A percentile compares a stretch with the other conserved stretches of the same genome.
Evolutionary conservation across 1,140 invertebrate genomes (phyloP).

Genomic region (Druon quercuslanigerum): DNA sequence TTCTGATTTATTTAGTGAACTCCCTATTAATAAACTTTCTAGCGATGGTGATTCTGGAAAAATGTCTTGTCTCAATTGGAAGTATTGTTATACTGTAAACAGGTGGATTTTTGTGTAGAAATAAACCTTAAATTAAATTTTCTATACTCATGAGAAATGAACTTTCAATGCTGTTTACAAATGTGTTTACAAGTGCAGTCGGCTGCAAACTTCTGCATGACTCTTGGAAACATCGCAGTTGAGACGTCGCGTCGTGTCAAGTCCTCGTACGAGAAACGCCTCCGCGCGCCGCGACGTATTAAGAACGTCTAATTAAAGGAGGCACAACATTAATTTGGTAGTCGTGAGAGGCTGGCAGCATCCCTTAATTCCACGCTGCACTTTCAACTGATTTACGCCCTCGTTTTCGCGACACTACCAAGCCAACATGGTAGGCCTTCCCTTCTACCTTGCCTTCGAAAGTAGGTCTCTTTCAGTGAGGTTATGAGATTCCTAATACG

Average conservation of each 20-base stretch:
- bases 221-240: constrained; percentile 48
- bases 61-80: no score
- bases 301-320: constrained; percentile 56
- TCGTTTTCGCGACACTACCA: constrained; percentile 49
- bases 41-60: no score
- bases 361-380: constrained; percentile 54
- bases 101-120: no score
- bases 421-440: constrained; percentile 42
- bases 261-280: constrained; percentile 47
- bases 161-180: no score
- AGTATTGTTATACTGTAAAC: no score
- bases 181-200: constrained; percentile 48
- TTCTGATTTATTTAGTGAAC: no score
- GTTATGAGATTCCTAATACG: constrained; percentile 49
- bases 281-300: constrained; percentile 32
- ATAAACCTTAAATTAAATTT: no score
- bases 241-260: constrained; percentile 42
- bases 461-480: constrained; percentile 49
- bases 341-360: constrained; percentile 50
- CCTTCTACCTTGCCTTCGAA: constrained; percentile 45
- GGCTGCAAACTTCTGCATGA: constrained; percentile 37
- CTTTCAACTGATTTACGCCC: constrained; percentile 54
- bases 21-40: no score
- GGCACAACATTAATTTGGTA: constrained; percentile 57
- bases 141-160: no score